Base-by-base conservation (phyloP, 2,888 invertebrate genomes). In the Protodeltote pygarga region DNA sequence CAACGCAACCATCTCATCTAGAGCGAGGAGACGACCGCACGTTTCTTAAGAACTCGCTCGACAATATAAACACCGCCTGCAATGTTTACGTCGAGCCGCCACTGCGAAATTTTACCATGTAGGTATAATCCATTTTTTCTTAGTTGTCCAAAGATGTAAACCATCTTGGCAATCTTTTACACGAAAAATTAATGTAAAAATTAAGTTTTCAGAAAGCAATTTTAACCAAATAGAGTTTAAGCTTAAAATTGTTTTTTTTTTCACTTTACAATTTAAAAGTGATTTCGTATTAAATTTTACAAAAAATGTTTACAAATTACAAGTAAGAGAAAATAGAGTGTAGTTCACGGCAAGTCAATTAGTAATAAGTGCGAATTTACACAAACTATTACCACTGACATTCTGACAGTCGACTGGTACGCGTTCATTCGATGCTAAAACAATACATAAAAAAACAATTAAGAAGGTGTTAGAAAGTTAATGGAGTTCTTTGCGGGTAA, bases 1-100 rank as follows among this genome's bases (percentile, higher is more conserved):
- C 84, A 83, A 87, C 87, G 86, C 79, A 66, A 71, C 74, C 87
- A 79, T 87, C 88, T 85, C 87, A 86, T 88, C 79, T 87, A 75
- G 76, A 81, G 81, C 81, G 72, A 66, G 71, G 67, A 61, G 75
- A 71, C 75, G 73, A 42, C 72, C 80, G 81, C 79, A 75, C 83
- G 79, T 86, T 88, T 83, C 85, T 80, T 83, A 82, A 87, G 84
- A 84, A 81, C 80, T 77, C 76, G 70, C 61, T 73, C 64, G 71
- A 75, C 73, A 79, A 75, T 81, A 82, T 85, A 87, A 87, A 88
- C 87, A 88, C 58, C 65, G 75, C 73, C 63, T 71, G 75, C 64
- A 61, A 59, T 86, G 83, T 85, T 87, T 89, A 87, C 81, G 73
- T 75, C 71, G 71, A 52, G 66, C 64, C 68, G 54, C 51, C 60